Evolutionary conservation across 2,888 invertebrate genomes (phyloP).

Genomic region (Sepiola atlantica): DNA sequence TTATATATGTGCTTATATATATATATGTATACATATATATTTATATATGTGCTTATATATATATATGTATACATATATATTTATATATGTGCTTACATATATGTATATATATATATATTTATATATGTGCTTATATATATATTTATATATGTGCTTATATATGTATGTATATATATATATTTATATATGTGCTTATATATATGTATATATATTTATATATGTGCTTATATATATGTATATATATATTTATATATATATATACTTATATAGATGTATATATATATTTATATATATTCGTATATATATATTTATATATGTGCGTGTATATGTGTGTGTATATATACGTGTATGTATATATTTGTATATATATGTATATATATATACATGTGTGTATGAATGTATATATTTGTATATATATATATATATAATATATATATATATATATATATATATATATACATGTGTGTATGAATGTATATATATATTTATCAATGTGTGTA

Average conservation of each 20-base stretch:
- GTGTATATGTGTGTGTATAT: not conserved
- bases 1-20: not conserved
- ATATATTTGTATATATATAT: too few species aligned
- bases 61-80: not conserved
- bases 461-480: too few species aligned
- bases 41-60: not conserved
- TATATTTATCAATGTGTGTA: too few species aligned
- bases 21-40: not conserved
- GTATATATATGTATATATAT: too few species aligned
- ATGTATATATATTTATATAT: not conserved
- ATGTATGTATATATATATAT: not conserved
- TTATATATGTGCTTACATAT: not conserved
- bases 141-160: too few species aligned
- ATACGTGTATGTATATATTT: not conserved
- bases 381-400: too few species aligned
- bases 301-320: not conserved
- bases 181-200: not conserved
- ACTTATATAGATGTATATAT: not conserved
- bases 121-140: not conserved
- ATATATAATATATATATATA: too few species aligned
- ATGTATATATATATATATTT: conserved; percentile 24
- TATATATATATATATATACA: too few species aligned
- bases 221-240: not conserved
- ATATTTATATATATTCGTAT: not conserved
- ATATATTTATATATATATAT: not conserved